phyloP scores from a whole-genome alignment of 2,888 invertebrate species.

The Drosophila dives region DNA sequence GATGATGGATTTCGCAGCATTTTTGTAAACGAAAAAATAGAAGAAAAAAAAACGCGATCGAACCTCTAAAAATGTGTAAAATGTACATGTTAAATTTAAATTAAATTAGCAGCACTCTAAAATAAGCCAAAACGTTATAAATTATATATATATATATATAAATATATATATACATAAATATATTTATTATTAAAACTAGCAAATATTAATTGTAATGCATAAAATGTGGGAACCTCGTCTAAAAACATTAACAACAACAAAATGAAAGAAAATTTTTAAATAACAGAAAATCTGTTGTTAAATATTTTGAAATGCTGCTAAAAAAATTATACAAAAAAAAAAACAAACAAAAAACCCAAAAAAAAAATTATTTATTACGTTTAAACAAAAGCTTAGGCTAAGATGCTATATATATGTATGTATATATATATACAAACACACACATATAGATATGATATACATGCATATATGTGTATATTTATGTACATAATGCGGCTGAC shows the following conservation, averaged over 20 bases:
- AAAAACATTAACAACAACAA: constrained; percentile 32
- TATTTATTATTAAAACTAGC: constrained; percentile 77
- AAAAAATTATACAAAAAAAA: constrained; percentile 44
- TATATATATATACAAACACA: constrained; percentile 14
- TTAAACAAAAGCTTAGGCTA: constrained; percentile 56
- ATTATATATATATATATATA: constrained; percentile 5
- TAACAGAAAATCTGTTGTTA: constrained; percentile 65
- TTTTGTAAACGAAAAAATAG: constrained; percentile 30
- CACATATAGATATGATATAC: constrained; percentile 25
- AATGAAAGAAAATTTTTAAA: constrained; percentile 38
- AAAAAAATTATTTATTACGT: constrained; percentile 66
- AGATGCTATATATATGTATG: constrained; percentile 34
- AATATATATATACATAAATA: constrained; percentile 56
- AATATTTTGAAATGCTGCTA: constrained; percentile 70
- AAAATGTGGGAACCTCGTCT: constrained; percentile 62
- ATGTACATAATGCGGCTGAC: constrained; percentile 32
- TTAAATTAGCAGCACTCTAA: constrained; percentile 69
- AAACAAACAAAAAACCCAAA: constrained; percentile 3
- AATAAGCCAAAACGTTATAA: constrained; percentile 61
- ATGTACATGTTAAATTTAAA: constrained; percentile 57
- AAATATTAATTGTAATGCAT: constrained; percentile 74
- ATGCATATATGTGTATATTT: constrained; percentile 14
- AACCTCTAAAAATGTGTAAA: constrained; percentile 43
- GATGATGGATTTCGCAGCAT: constrained; percentile 31
- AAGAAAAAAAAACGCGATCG: constrained; percentile 23